A percentile compares a stretch with the other conserved stretches of the same genome.
These are phyloP conservation scores for Rhyacophila brunnea DNA, from an alignment of 1,140 invertebrate genomes.

Conservation along the genomic window DNA sequence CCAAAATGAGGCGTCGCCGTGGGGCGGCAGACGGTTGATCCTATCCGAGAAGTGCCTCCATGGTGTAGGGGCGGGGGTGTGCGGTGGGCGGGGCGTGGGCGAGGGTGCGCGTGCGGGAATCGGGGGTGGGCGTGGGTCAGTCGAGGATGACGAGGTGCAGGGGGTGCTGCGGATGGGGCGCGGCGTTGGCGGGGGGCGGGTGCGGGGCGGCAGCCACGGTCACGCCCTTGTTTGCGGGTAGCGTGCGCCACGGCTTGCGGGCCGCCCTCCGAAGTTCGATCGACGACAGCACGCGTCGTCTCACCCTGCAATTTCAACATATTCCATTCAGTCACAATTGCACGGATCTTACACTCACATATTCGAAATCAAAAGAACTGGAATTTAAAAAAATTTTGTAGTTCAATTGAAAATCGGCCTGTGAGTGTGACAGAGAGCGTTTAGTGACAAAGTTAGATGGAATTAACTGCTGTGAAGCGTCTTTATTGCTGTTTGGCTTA, in stretches of 20 bases:
- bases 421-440: background rate
- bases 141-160: slow-evolving; percentile 69
- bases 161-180: slow-evolving; percentile 13
- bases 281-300: slow-evolving; percentile 75
- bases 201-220: slow-evolving; percentile 38
- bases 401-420: too few species aligned
- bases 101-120: slow-evolving; percentile 23
- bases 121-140: slow-evolving; percentile 56
- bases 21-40: slow-evolving; percentile 29
- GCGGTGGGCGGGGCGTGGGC: slow-evolving; percentile 51
- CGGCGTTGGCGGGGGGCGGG: slow-evolving; percentile 51
- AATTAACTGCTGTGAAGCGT: too few species aligned
- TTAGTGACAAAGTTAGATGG: background rate
- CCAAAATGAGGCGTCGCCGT: too few species aligned
- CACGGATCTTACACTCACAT: background rate
- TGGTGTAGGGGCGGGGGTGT: slow-evolving; percentile 61
- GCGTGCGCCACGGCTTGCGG: slow-evolving; percentile 83
- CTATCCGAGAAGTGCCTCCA: slow-evolving; percentile 63
- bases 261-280: slow-evolving; percentile 84
- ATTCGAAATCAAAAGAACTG: too few species aligned
- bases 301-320: slow-evolving; percentile 63
- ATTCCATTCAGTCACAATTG: background rate
- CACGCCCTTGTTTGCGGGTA: slow-evolving; percentile 48
- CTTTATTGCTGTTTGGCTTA: too few species aligned
- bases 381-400: too few species aligned